Conservation (phyloP, 2,113 vertebrate genomes). For the Lathamus discolor region DNA sequence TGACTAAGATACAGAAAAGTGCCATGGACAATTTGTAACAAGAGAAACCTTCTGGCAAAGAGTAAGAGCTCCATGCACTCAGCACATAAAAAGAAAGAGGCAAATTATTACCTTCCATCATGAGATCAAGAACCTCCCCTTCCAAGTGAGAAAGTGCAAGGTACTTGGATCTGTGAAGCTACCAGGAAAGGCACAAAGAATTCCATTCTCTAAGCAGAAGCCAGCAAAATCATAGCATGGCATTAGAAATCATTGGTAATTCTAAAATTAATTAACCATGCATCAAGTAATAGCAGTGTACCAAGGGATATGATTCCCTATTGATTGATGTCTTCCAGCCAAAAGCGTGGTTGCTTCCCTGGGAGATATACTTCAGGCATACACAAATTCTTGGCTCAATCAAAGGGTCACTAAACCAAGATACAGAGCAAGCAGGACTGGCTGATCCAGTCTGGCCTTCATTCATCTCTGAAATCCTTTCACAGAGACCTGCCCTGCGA, state of each 20-base stretch:
- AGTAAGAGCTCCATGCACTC: neutral
- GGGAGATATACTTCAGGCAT: neutral
- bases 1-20: neutral
- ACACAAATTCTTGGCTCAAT: neutral
- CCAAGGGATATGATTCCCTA: constrained; percentile 9
- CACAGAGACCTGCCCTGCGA: too few species aligned
- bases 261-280: constrained; percentile 18
- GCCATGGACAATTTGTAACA: neutral
- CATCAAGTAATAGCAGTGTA: neutral
- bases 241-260: neutral
- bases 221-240: neutral
- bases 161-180: neutral
- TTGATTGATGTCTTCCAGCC: constrained; percentile 28
- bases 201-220: neutral
- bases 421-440: neutral
- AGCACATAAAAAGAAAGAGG: neutral
- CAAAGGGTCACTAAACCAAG: neutral
- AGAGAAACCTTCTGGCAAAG: neutral
- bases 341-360: neutral
- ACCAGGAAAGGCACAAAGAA: neutral
- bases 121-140: neutral
- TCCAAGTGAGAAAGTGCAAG: neutral
- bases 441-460: neutral
- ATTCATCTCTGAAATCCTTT: neutral
- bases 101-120: neutral